A percentile compares a stretch with the other conserved stretches of the same genome.
These are phyloP conservation scores for Sorex maritimensis DNA, from an alignment of 2,797 vertebrate genomes.

Conservation along the genomic window DNA sequence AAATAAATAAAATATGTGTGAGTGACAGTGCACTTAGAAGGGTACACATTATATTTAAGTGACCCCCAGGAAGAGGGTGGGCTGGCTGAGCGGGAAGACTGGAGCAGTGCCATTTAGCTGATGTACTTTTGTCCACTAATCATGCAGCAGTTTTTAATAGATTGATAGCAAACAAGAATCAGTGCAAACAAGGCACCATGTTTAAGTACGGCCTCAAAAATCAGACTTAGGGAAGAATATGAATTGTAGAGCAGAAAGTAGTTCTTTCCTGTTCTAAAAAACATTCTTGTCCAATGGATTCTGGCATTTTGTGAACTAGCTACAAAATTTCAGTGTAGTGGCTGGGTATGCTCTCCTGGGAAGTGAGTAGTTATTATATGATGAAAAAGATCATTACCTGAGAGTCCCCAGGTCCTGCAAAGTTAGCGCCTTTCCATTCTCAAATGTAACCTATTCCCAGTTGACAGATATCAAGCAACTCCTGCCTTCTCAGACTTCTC, in stretches of 20 bases:
- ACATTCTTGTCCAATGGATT: background rate
- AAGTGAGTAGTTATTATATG: background rate
- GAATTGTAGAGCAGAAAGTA: background rate
- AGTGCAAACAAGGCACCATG: background rate
- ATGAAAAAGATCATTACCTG: slow-evolving; percentile 1
- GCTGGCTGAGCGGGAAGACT: background rate
- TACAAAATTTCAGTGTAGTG: background rate
- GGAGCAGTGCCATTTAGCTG: background rate
- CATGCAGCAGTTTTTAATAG: background rate
- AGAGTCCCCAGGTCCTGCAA: background rate
- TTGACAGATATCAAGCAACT: background rate
- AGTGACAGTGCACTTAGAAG: background rate
- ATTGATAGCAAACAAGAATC: background rate
- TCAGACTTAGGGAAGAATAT: background rate
- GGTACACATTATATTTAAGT: background rate
- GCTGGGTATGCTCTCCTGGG: background rate
- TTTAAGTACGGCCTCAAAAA: slow-evolving; percentile 41
- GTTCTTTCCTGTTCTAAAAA: background rate
- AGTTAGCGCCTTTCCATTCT: background rate
- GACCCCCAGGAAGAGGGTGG: background rate
- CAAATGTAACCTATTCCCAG: background rate
- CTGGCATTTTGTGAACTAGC: background rate
- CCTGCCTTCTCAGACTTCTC: background rate
- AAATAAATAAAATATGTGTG: background rate
- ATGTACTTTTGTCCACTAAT: background rate